These are phyloP conservation scores for Ischnura elegans DNA, from an alignment of 2,888 invertebrate species.

Conservation along the genomic window DNA sequence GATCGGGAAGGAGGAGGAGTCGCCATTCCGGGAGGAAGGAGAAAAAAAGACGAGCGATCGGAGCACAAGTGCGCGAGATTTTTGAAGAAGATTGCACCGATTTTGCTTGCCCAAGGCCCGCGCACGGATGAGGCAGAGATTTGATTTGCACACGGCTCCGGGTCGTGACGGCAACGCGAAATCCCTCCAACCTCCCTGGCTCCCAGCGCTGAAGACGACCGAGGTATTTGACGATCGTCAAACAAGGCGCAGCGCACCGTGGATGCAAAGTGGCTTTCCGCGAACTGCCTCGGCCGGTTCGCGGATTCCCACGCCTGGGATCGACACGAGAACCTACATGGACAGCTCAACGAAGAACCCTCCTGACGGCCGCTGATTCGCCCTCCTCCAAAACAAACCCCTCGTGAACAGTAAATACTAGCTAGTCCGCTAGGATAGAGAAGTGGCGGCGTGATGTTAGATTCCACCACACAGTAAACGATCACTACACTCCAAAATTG, in stretches of 20 bases:
- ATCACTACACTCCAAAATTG: no score
- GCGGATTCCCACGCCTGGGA: background rate
- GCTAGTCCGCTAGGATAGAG: no score
- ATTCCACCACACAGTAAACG: no score
- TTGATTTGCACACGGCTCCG: background rate
- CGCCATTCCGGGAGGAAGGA: background rate
- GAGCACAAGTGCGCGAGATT: conserved; percentile 36
- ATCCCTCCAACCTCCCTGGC: background rate
- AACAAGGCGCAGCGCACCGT: background rate
- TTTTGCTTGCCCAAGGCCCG: conserved; percentile 3
- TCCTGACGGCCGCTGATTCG: no score
- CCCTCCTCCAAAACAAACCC: no score
- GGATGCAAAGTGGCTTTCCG: background rate
- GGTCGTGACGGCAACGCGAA: conserved; percentile 34
- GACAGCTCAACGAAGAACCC: no score
- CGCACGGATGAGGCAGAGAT: background rate
- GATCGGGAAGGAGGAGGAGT: background rate
- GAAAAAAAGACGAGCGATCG: background rate
- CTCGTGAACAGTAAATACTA: no score
- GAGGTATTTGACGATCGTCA: background rate
- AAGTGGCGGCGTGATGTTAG: no score
- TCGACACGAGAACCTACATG: no score
- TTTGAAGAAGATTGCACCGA: conserved; percentile 62
- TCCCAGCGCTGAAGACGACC: background rate
- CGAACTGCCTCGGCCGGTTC: background rate